Evolutionary conservation across 2,797 vertebrate genomes (phyloP).

Genomic region (Nannoperca obscura): DNA sequence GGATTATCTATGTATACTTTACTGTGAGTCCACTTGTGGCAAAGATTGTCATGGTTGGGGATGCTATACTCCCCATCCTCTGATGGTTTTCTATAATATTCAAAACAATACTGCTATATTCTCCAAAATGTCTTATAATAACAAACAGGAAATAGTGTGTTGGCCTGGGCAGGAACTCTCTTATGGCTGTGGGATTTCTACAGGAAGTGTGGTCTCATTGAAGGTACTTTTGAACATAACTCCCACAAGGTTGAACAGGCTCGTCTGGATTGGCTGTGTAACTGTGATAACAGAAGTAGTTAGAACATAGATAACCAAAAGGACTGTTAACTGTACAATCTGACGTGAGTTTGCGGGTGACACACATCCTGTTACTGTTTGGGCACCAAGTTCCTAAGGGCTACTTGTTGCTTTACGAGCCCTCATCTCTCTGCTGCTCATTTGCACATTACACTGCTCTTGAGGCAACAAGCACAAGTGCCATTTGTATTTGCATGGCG

Average conservation of each 20-base stretch:
- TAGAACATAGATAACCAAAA: background rate
- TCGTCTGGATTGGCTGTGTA: background rate
- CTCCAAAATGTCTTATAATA: background rate
- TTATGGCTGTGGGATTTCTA: background rate
- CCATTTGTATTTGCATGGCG: slow-evolving; percentile 76
- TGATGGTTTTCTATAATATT: background rate
- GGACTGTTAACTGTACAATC: background rate
- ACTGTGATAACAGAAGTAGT: background rate
- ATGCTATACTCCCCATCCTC: too few species aligned
- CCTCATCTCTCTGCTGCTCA: slow-evolving; percentile 43
- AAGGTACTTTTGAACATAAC: background rate
- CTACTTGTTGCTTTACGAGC: slow-evolving; percentile 57
- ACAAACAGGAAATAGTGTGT: background rate
- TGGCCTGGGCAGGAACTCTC: too few species aligned
- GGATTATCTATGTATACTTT: too few species aligned
- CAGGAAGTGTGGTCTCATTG: background rate
- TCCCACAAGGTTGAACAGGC: background rate
- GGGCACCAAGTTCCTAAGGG: slow-evolving; percentile 44
- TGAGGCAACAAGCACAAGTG: slow-evolving; percentile 65
- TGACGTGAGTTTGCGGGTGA: slow-evolving; percentile 22
- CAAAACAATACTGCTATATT: background rate
- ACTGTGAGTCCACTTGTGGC: background rate
- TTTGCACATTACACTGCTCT: slow-evolving; percentile 68
- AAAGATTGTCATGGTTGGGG: too few species aligned
- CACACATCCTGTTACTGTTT: slow-evolving; percentile 40